Evolutionary conservation across 64 coral and sea anemone species (phyloP), one percentile per base, ranked within the genome.

Genomic region (Pachyseris speciosa): DNA sequence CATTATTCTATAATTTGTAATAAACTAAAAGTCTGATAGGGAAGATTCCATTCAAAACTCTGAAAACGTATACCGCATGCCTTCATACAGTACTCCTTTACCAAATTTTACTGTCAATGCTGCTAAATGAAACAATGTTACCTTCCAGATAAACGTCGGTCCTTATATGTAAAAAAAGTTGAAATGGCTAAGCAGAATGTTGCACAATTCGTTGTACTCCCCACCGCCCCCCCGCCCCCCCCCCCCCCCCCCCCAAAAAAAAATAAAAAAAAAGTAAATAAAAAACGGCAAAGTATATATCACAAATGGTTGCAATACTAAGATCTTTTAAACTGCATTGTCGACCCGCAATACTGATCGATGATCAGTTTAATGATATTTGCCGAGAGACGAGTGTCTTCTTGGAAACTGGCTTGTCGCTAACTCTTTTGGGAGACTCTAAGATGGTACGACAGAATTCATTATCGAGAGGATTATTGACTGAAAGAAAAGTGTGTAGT

Each of bases 71-170:
- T n/a, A n/a, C n/a, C n/a, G n/a, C n/a, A n/a, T n/a, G n/a, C n/a
- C n/a, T n/a, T n/a, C n/a, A n/a, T n/a, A n/a, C n/a, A n/a, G n/a
- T n/a, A n/a, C n/a, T n/a, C n/a, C n/a, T n/a, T n/a, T n/a, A n/a
- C n/a, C n/a, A n/a, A n/a, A n/a, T n/a, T n/a, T n/a, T n/a, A n/a
- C n/a, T n/a, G n/a, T n/a, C n/a, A n/a, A 33, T 11, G 24, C 32
- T 43, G 22, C 4, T 19, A 17, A 88, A 75, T 20, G 74, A 88
- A 0, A 88, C 86, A 36, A 75, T 13, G 19, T 77, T 88, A 13
- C 86, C 86, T 59, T 88, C 69, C 0, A 68, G 44, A 77, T 88
- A 76, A 40, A 88, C 40, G 59, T 88, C 86, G 5, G 86, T 88
- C 50, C 75, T 88, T 69, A 65, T 0, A 50, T 20, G 1, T 68